Base-by-base conservation (phyloP, 2,113 vertebrate species). In the Dunckerocampus dactyliophorus region DNA sequence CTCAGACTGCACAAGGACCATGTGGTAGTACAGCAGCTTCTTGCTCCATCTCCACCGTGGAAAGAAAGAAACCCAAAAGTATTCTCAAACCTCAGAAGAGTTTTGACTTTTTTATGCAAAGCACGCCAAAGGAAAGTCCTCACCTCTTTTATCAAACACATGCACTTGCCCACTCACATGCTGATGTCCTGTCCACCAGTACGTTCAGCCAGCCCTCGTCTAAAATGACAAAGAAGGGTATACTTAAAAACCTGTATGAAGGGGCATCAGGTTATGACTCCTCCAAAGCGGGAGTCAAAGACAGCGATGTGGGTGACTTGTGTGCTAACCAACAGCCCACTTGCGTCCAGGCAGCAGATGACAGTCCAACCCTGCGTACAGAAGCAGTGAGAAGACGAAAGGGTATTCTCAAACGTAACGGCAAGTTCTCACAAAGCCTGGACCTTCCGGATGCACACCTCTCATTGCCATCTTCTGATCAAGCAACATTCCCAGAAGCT, bases 201-300 rank as follows among this genome's bases (percentile, higher is more conserved):
- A 59, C 70, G 3, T 85, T 82, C 72, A 82, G 69, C 52, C 85
- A 86, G 59, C 81, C 81, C 8, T 88, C 85, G 21, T 86, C 83
- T 53, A 90, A 88, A 74, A 89, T 88, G 85, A 90, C 91, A 24
- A 90, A 91, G 65, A 92, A 92, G 63, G 89, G 90, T 12, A 92
- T 92, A 72, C 83, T 92, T 5, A 92, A 92, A 59, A 90, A 91
- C 59, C 69, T 83, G 12, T 81, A 79, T 17, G 74, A 75, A 19
- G 73, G 82, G 47, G 87, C 88, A 54, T 85, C 82, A 0, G 79
- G 83, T n/a, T 87, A 79, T 58, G 70, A 67, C 17, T 84, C 80
- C 1, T 75, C 75, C 17, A 68, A 51, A 61, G 71, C 47, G 14
- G 71, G 58, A 63, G 62, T 43, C 16, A 58, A 65, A 55, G 73